Percentiles rank a stretch among this genome's conserved stretches.
Evolutionary conservation across 2,797 vertebrate genomes (phyloP).

Genomic region (Peromyscus attwateri): DNA sequence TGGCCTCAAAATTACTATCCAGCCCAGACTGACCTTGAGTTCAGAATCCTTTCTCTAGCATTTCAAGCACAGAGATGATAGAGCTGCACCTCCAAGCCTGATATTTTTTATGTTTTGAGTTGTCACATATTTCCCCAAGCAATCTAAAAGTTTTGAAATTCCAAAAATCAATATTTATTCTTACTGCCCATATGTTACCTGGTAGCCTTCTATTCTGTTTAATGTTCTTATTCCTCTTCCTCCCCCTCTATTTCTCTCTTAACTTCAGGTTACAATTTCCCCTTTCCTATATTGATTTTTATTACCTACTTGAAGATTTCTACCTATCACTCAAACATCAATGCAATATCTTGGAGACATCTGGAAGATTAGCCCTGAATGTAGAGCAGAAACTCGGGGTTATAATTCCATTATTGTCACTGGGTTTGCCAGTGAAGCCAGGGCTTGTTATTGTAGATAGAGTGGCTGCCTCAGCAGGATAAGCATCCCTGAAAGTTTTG

Average conservation of each 20-base stretch:
- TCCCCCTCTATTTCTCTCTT: background rate
- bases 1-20: background rate
- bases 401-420: background rate
- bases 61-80: background rate
- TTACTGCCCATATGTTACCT: constrained; percentile 1
- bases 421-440: too few relatives aligned
- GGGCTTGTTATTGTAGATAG: background rate
- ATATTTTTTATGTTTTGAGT: constrained; percentile 20
- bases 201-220: background rate
- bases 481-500: background rate
- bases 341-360: background rate
- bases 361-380: background rate
- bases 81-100: background rate
- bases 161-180: background rate
- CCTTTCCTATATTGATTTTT: background rate
- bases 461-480: background rate
- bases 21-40: background rate
- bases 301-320: background rate
- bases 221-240: background rate
- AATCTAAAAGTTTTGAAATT: background rate
- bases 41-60: background rate
- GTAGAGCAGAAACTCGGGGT: background rate
- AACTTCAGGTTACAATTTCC: constrained; percentile 2
- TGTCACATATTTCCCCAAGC: background rate
- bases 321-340: background rate